Conservation (phyloP, 2,113 vertebrate genomes). For the Salvelinus alpinus region DNA sequence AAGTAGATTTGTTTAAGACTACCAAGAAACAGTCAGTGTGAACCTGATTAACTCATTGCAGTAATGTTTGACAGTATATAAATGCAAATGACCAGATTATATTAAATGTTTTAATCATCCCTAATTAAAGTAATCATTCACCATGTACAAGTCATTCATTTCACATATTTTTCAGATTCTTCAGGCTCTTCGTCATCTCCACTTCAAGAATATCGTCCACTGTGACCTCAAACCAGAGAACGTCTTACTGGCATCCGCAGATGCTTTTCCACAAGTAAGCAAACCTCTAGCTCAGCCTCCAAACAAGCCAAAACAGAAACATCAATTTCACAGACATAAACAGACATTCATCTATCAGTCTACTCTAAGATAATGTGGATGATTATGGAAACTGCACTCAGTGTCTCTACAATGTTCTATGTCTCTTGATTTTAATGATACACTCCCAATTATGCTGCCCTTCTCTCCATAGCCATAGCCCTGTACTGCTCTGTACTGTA, state of each 20-base stretch:
- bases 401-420: slow-evolving; percentile 29
- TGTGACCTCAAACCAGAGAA: slow-evolving; percentile 99
- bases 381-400: slow-evolving; percentile 15
- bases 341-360: slow-evolving; percentile 40
- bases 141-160: too few species aligned
- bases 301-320: slow-evolving; percentile 1
- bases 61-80: too few species aligned
- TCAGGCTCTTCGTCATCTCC: slow-evolving; percentile 93
- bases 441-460: slow-evolving; percentile 46
- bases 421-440: slow-evolving; percentile 39
- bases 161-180: slow-evolving; percentile 79
- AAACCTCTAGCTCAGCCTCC: background rate
- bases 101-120: too few species aligned
- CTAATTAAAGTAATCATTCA: too few species aligned
- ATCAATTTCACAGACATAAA: slow-evolving; percentile 23
- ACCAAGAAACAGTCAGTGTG: too few species aligned
- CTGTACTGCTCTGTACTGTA: slow-evolving; percentile 16
- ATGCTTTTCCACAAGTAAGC: slow-evolving; percentile 91
- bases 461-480: slow-evolving; percentile 15
- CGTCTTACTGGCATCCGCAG: slow-evolving; percentile 90
- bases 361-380: slow-evolving; percentile 33
- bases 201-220: slow-evolving; percentile 99
- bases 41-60: too few species aligned
- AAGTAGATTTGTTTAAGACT: too few species aligned
- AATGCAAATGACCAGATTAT: too few species aligned